Evolutionary conservation across 30 jellyfish, hydroid and myxozoan genomes (phyloP), one percentile per base, ranked within the genome.

Genomic region (Morbakka virulenta): DNA sequence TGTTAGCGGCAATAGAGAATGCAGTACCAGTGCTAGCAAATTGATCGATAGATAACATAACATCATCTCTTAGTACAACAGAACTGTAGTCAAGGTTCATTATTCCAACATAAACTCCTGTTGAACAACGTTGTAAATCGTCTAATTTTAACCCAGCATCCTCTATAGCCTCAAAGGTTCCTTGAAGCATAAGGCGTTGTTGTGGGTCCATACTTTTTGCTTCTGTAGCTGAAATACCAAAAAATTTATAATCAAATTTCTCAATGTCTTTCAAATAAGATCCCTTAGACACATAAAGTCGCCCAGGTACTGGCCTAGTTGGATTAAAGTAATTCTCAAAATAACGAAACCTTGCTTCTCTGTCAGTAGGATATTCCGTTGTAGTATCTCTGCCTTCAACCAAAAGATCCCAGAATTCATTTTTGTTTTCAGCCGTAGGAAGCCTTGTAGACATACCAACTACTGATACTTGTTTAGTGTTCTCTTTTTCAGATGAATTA

Each of bases 11-110:
- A 2, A 80, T 80, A 11, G 92, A 80, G 47, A 80, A 80, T 1
- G 92, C 92, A 25, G 92, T 80, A 32, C 92, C 92, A 3, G 92
- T 80, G 33, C 92, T 80, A 25, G 92, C 92, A 69, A 80, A 80
- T 47, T 80, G 92, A 28, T 80, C 92, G 29, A 80, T 67, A n/a
- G 73, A 24, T 28, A 80, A 63, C 1, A 80, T 50, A 3, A 72
- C 36, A 52, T 80, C 92, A 69, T 80, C 92, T 22, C 84, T 50
- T 35, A 80, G 28, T 6, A 80, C 92, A 21, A 80, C 79, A 3
- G 92, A 80, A 64, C 92, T 69, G 85, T 80, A 80, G 72, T 80
- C 92, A n/a, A 80, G 84, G 47, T 80, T 80, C 92, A 80, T 80
- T 4, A 80, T 80, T 2, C 92, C 92, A 9, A 80, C 92, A 30